Evolutionary conservation across 2,797 vertebrate species (phyloP).

Genomic region (Mormyrops attenuatus): DNA sequence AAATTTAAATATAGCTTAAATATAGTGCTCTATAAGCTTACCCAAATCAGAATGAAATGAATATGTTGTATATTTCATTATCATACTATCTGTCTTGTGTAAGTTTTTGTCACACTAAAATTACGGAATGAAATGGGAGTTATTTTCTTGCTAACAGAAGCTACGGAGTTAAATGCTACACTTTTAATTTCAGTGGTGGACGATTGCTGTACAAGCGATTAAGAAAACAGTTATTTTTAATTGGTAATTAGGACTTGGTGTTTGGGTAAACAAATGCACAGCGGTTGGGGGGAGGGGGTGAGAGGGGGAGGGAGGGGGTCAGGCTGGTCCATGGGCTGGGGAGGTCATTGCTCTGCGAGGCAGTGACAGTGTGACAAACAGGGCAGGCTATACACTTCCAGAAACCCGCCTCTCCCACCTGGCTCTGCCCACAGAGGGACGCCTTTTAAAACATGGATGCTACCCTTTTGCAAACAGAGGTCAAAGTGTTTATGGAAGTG

Average conservation of each 20-base stretch:
- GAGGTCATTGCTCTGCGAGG: neutral
- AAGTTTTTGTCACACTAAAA: neutral
- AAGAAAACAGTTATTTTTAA: constrained; percentile 64
- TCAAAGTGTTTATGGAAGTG: constrained; percentile 3
- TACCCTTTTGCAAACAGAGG: neutral
- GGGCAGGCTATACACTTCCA: neutral
- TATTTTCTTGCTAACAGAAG: neutral
- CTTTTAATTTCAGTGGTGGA: constrained; percentile 21
- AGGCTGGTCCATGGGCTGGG: neutral
- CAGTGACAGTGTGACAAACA: constrained; percentile 3
- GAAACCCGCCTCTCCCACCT: neutral
- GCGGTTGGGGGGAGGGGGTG: neutral
- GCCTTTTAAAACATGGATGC: neutral
- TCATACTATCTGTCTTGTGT: neutral
- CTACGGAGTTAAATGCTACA: neutral
- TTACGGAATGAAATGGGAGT: neutral
- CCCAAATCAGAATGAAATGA: neutral
- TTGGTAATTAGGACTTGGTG: constrained; percentile 62
- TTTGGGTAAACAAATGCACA: constrained; percentile 54
- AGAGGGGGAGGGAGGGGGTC: neutral
- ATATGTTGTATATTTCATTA: neutral
- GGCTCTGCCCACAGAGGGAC: neutral
- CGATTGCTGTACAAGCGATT: constrained; percentile 56
- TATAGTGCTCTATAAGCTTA: neutral
- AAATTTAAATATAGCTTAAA: neutral